These are phyloP conservation scores for Phalacrocorax aristotelis DNA, from an alignment of 2,113 vertebrate genomes.

Conservation along the genomic window DNA sequence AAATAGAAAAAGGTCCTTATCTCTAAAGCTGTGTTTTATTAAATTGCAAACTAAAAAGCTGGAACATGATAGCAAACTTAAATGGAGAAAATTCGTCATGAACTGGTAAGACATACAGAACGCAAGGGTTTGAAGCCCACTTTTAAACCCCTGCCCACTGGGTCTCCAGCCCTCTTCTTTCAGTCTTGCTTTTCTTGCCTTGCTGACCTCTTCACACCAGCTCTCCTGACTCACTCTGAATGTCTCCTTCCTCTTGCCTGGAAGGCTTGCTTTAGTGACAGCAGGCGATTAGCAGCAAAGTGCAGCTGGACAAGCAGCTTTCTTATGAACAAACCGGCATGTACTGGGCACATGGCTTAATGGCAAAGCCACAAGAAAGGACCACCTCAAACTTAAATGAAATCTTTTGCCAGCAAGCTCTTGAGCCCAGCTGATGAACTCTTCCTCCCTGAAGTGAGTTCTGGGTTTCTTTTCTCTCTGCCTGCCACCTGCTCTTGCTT, in stretches of 20 bases:
- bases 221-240: not conserved
- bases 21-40: not conserved
- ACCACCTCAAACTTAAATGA: not conserved
- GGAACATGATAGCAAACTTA: not conserved
- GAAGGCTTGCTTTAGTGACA: not conserved
- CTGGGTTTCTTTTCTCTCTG: not conserved
- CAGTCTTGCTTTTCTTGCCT: not conserved
- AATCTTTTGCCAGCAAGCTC: constrained; percentile 4
- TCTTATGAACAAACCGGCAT: not conserved
- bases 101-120: not conserved
- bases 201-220: not conserved
- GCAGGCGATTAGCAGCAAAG: not conserved
- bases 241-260: not conserved
- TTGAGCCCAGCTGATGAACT: not conserved
- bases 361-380: not conserved
- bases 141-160: not conserved
- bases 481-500: not conserved
- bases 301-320: not conserved
- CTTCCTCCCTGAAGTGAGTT: not conserved
- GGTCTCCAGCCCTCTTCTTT: not conserved
- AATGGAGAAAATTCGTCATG: not conserved
- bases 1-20: not conserved
- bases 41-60: not conserved
- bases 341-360: not conserved
- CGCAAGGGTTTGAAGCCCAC: not conserved